Evolutionary conservation across 2,797 vertebrate species (phyloP), one percentile per base, ranked within the genome.

Genomic region (Rhynchotus rufescens): DNA sequence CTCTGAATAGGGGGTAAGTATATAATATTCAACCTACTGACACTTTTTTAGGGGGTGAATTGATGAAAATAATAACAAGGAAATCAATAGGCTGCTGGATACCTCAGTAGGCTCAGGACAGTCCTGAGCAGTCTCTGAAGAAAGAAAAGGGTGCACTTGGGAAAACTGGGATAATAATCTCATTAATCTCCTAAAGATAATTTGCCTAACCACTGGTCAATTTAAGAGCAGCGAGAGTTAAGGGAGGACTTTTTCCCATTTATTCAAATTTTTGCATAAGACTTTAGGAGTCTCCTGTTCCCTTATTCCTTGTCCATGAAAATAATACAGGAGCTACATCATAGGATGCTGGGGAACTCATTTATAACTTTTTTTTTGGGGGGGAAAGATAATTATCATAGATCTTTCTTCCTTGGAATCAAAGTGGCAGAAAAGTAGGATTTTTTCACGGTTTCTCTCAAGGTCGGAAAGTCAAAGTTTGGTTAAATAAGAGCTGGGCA

Each of bases 361-460:
- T 69, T 2, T 42, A 3, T 42, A 44, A 34, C 11, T 47, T 80
- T 26, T 42, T 2, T 40, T 36, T 36, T 36, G 7, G 36, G 4
- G 10, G 3, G 2, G 72, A 26, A 72, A 7, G 1, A 4, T 5
- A 56, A 25, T 15, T 30, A 57, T 6, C 2, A 15, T 2, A 8
- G 11, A 59, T 88, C 91, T 54, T 89, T 69, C 11, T 83, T 42
- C 10, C 34, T 81, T 62, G 25, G 15, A 75, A 85, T 25, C 20
- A 68, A 81, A 69, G 6, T 15, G 56, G 65, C n/a, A 45, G 47
- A 28, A 26, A 54, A 2, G 61, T 64, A 61, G 32, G 44, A 47
- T 40, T 78, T 78, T 87, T 59, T 59, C 8, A 22, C 3, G 28
- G 20, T 75, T 92, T 80, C 28, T 89, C 20, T 34, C 14, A 83